phyloP scores from a whole-genome alignment of 1,140 invertebrate genomes.

The Pteromalus puparum region DNA sequence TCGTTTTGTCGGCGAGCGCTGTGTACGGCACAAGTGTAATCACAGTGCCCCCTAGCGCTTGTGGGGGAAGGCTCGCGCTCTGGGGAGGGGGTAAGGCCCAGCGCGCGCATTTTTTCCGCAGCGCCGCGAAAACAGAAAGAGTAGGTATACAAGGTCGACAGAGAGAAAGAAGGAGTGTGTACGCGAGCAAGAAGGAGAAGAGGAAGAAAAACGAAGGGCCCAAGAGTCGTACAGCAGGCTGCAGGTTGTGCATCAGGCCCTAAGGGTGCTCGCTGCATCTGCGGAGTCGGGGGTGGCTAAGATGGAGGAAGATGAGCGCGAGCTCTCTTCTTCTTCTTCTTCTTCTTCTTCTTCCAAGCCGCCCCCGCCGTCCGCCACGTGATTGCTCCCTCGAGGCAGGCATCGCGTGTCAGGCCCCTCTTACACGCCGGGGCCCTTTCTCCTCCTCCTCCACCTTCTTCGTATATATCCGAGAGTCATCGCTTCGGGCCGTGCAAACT shows the following conservation, averaged over 20 bases:
- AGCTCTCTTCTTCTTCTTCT: conserved; percentile 27
- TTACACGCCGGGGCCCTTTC: conserved; percentile 55
- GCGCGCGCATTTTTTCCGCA: conserved; percentile 58
- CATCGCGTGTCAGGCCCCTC: conserved; percentile 75
- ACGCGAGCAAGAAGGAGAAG: conserved; percentile 38
- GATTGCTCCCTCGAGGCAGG: conserved; percentile 72
- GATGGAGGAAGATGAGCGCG: conserved; percentile 44
- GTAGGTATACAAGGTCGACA: background rate
- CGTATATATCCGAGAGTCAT: conserved; percentile 26
- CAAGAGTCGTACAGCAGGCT: conserved; percentile 43
- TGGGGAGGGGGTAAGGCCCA: conserved; percentile 20
- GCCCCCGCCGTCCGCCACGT: conserved; percentile 70
- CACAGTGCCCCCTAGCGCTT: conserved; percentile 71
- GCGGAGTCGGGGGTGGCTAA: conserved; percentile 53
- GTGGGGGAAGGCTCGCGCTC: conserved; percentile 43
- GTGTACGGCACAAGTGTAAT: conserved; percentile 66
- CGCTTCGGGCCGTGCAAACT: conserved; percentile 44
- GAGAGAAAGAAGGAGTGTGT: conserved; percentile 26
- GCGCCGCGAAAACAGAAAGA: conserved; percentile 21
- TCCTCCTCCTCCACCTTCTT: conserved; percentile 36
- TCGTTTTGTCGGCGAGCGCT: conserved; percentile 68
- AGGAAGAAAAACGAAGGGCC: conserved; percentile 25
- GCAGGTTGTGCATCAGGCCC: conserved; percentile 43
- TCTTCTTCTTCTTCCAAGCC: conserved; percentile 59
- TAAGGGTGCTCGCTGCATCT: conserved; percentile 66